Base-by-base conservation (phyloP, 2,113 vertebrate genomes). In the Acrocephalus kingi region DNA sequence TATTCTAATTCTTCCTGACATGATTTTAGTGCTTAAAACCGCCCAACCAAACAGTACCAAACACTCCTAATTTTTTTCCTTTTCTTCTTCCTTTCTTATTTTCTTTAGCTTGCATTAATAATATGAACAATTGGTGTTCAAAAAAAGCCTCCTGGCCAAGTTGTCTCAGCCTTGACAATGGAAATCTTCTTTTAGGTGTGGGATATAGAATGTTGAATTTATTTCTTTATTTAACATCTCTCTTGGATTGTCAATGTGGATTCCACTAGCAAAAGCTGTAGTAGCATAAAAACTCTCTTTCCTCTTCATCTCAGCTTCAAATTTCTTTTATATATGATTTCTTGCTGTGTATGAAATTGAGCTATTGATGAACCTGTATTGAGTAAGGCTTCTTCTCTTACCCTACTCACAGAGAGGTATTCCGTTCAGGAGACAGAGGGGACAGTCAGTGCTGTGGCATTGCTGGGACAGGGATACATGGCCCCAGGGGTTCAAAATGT, bases 401-500 rank as follows among this genome's bases (percentile, higher is more conserved):
- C 28, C 25, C 37, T 80, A 8, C 33, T 77, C 49, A 45, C 18
- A 33, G 37, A 61, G 6, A 41, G 69, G 3, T 19, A 8, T 27
- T 52, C 5, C 7, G 20, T 71, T 46, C n/a, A 78, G 15, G 41
- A 64, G 27, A 25, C 17, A 12, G 0, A 43, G 4, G 30, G 67
- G 27, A 39, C 33, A 35, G 17, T 4, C 43, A 52, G 19, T n/a
- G 13, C 17, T n/a, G 31, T 51, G 73, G 7, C 25, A 43, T 59
- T 1, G 2, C 35, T 88, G 55, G 30, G 21, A 35, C 9, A 67
- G 11, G 23, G 30, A 28, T 6, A 0, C 6, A 19, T 0, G 2
- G 16, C 9, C 8, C 9, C 21, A 43, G 31, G 19, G 2, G 4
- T 19, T n/a, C 14, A 2, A 76, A 89, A 63, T n/a, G 43, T 2